These are phyloP conservation scores for Cephalophus harveyi DNA, from an alignment of 2,113 vertebrate genomes.

Conservation along the genomic window DNA sequence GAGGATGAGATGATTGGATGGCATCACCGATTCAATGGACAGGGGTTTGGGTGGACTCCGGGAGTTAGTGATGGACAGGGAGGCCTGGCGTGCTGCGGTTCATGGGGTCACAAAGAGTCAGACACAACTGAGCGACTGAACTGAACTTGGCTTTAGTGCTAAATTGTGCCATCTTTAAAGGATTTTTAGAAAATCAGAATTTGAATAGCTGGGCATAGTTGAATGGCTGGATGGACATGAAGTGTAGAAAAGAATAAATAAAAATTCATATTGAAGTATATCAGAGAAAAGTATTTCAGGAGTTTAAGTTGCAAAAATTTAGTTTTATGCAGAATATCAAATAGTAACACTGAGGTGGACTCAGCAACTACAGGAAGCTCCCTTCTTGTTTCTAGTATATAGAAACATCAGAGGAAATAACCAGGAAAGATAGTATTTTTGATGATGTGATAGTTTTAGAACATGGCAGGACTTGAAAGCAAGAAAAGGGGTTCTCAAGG, in stretches of 20 bases:
- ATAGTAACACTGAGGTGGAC: neutral
- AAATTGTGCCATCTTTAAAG: neutral
- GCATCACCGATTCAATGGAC: neutral
- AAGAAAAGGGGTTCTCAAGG: neutral
- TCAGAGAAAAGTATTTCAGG: constrained; percentile 15
- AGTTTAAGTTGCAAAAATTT: constrained; percentile 31
- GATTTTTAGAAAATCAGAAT: constrained; percentile 23
- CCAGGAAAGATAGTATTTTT: neutral
- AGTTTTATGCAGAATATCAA: constrained; percentile 8
- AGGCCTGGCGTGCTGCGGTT: neutral
- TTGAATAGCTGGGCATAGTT: neutral
- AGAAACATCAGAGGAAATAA: constrained; percentile 29
- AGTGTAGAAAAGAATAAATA: neutral
- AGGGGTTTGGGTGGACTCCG: neutral
- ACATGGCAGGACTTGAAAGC: neutral
- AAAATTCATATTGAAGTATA: constrained; percentile 1
- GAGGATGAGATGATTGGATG: neutral
- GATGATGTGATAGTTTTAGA: constrained; percentile 14
- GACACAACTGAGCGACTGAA: neutral
- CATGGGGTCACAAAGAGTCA: neutral
- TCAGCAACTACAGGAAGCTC: neutral
- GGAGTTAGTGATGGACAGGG: neutral
- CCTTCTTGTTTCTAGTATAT: neutral
- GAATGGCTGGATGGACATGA: neutral
- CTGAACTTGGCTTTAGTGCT: constrained; percentile 1